A percentile compares a stretch with the other conserved stretches of the same genome.
Conservation (phyloP, 1,140 invertebrate species). For the Camponotus floridanus region DNA sequence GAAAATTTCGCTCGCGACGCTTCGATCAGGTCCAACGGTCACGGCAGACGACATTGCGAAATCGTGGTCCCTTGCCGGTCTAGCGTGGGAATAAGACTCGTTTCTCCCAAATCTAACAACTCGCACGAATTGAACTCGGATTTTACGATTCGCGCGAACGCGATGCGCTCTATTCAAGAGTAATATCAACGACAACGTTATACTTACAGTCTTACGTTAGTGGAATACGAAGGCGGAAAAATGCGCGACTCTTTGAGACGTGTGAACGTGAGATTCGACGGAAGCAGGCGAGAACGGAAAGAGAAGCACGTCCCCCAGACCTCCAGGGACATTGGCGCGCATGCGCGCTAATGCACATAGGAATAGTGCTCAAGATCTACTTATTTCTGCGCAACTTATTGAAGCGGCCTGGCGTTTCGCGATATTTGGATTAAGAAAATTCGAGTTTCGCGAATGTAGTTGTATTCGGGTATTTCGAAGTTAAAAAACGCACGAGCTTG, state of each 20-base stretch:
- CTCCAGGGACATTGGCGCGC: constrained; percentile 25
- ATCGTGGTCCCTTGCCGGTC: constrained; percentile 67
- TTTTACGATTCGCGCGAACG: background rate
- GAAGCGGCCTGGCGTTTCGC: background rate
- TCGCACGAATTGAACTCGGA: background rate
- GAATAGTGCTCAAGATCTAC: constrained; percentile 1
- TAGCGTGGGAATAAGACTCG: background rate
- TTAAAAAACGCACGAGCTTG: background rate
- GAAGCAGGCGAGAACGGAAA: background rate
- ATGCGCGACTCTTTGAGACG: constrained; percentile 55
- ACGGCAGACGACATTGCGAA: constrained; percentile 76
- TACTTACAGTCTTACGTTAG: constrained; percentile 80
- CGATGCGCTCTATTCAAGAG: background rate
- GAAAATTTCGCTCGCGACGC: background rate
- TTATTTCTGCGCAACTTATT: constrained; percentile 44
- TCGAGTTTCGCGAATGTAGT: background rate
- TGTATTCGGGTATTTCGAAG: background rate
- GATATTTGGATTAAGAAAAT: background rate
- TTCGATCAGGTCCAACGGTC: background rate
- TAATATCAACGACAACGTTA: background rate
- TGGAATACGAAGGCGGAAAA: constrained; percentile 63
- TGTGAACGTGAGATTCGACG: constrained; percentile 67
- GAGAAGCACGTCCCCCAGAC: constrained; percentile 30
- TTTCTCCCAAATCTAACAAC: background rate
- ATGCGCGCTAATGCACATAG: constrained; percentile 48